Percentiles rank a stretch among this genome's conserved stretches.
Conservation (phyloP, 2,888 invertebrate species). For the Agelastica alni region DNA sequence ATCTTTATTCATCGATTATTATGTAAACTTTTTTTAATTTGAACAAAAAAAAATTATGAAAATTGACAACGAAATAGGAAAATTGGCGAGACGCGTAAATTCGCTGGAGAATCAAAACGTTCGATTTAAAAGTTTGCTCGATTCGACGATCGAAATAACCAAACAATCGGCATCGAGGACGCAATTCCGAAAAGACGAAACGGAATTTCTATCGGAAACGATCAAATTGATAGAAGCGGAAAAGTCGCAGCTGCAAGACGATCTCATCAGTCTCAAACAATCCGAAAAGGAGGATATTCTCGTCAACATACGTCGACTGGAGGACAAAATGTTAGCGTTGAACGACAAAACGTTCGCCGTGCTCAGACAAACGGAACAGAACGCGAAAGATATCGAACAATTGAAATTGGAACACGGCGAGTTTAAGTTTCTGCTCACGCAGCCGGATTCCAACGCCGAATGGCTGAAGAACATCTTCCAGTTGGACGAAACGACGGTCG, state of each 20-base stretch:
- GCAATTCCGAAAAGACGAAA: slow-evolving; percentile 27
- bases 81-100: slow-evolving; percentile 33
- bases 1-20: no score
- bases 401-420: slow-evolving; percentile 38
- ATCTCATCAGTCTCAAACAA: slow-evolving; percentile 27
- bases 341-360: slow-evolving; percentile 27
- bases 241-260: slow-evolving; percentile 34
- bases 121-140: slow-evolving; percentile 36
- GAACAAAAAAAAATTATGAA: no score
- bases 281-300: slow-evolving; percentile 22
- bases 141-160: slow-evolving; percentile 37
- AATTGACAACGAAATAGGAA: slow-evolving; percentile 41
- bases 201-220: slow-evolving; percentile 35
- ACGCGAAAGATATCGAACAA: slow-evolving; percentile 36
- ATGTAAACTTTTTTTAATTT: no score
- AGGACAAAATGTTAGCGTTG: slow-evolving; percentile 30
- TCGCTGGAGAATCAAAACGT: slow-evolving; percentile 38
- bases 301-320: slow-evolving; percentile 29
- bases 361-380: slow-evolving; percentile 26
- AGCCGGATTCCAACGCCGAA: slow-evolving; percentile 35
- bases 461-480: slow-evolving; percentile 38
- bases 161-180: slow-evolving; percentile 24
- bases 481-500: slow-evolving; percentile 30
- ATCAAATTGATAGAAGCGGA: slow-evolving; percentile 38
- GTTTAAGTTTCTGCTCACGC: slow-evolving; percentile 40